Percentiles rank a stretch among this genome's conserved stretches.
Conservation (phyloP, 1,140 invertebrate genomes). For the Sinonovacula constricta region DNA sequence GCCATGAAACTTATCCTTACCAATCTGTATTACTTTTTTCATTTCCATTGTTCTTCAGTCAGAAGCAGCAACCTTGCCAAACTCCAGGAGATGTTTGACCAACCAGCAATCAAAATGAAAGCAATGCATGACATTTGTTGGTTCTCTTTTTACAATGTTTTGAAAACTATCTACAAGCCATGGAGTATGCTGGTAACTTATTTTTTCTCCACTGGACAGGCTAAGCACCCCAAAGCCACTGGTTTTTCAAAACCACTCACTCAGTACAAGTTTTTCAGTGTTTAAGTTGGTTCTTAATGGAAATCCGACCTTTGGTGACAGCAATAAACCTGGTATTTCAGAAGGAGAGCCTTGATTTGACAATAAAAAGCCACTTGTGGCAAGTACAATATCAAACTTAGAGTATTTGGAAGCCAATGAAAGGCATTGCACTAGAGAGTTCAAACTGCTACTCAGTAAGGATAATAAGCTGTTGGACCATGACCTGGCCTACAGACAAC, state of each 20-base stretch:
- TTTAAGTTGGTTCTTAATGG: conserved; percentile 17
- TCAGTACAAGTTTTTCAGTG: conserved; percentile 15
- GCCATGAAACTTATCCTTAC: conserved; percentile 10
- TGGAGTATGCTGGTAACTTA: conserved; percentile 38
- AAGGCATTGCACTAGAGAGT: conserved; percentile 4
- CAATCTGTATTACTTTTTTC: conserved; percentile 29
- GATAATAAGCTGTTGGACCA: conserved; percentile 6
- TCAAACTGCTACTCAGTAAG: conserved; percentile 1
- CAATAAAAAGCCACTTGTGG: background rate
- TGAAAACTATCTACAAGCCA: conserved; percentile 35
- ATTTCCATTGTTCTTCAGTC: conserved; percentile 9
- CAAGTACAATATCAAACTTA: background rate
- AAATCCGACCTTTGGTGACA: conserved; percentile 37
- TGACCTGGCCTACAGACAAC: conserved; percentile 10
- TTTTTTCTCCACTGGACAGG: conserved; percentile 21
- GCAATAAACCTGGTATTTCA: conserved; percentile 36
- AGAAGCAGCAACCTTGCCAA: background rate
- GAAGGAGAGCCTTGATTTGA: conserved; percentile 22
- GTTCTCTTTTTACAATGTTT: conserved; percentile 32
- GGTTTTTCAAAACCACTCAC: conserved; percentile 27
- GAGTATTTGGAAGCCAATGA: conserved; percentile 16
- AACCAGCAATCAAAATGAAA: conserved; percentile 29
- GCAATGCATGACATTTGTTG: conserved; percentile 38
- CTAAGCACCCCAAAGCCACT: conserved; percentile 23
- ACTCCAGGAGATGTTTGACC: conserved; percentile 18